A percentile compares a stretch with the other conserved stretches of the same genome.
Evolutionary conservation across 2,797 vertebrate species (phyloP).

Genomic region (Enteromius afrohamiltoni): DNA sequence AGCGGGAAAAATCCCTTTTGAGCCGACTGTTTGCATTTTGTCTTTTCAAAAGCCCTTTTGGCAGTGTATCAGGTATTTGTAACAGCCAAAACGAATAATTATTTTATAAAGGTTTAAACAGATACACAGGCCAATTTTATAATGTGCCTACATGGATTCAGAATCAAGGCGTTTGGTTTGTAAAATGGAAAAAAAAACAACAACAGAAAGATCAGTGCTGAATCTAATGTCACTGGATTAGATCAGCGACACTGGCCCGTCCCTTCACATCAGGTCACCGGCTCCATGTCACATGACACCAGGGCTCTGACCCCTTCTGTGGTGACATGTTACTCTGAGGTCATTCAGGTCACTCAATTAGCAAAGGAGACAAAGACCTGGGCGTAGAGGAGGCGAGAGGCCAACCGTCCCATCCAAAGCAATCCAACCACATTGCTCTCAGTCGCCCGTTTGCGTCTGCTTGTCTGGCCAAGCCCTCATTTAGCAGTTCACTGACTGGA

Average conservation of each 20-base stretch:
- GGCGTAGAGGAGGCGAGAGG: slow-evolving; percentile 65
- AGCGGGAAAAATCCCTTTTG: slow-evolving; percentile 31
- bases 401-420: slow-evolving; percentile 64
- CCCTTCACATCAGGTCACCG: slow-evolving; percentile 36
- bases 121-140: neutral
- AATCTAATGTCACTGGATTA: slow-evolving; percentile 7
- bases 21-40: slow-evolving; percentile 25
- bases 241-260: slow-evolving; percentile 24
- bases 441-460: slow-evolving; percentile 64
- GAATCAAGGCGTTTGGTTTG: neutral
- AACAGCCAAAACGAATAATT: slow-evolving; percentile 10
- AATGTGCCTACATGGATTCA: neutral
- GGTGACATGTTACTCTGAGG: slow-evolving; percentile 70
- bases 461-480: slow-evolving; percentile 44
- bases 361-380: slow-evolving; percentile 74
- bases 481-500: slow-evolving; percentile 41
- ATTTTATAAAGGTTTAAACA: slow-evolving; percentile 16
- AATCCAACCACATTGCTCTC: slow-evolving; percentile 54
- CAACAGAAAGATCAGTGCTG: neutral
- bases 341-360: slow-evolving; percentile 76
- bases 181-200: neutral
- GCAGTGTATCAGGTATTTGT: slow-evolving; percentile 22
- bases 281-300: slow-evolving; percentile 43
- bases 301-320: slow-evolving; percentile 54
- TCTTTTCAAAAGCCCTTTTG: slow-evolving; percentile 21